Evolutionary conservation across 2,797 vertebrate genomes (phyloP).

Genomic region (Bradypodion pumilum): DNA sequence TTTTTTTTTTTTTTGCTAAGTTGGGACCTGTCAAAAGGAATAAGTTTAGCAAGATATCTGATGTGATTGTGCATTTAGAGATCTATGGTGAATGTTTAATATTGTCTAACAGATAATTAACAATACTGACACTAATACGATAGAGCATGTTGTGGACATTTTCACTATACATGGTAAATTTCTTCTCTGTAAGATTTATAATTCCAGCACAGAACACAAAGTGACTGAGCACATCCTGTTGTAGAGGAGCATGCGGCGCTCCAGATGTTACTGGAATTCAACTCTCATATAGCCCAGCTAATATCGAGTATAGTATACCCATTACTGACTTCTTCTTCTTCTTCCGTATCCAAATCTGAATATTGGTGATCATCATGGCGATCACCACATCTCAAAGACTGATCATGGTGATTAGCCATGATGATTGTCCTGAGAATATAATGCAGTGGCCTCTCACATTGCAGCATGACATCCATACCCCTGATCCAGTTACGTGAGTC

Average conservation of each 20-base stretch:
- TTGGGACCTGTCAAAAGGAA: background rate
- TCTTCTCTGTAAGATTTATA: too few species aligned
- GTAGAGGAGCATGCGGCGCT: background rate
- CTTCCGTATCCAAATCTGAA: too few species aligned
- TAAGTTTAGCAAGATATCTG: background rate
- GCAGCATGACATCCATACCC: too few species aligned
- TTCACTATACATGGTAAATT: background rate
- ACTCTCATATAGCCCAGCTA: background rate
- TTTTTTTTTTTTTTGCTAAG: background rate
- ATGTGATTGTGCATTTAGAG: background rate
- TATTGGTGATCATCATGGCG: too few species aligned
- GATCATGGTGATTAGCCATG: too few species aligned
- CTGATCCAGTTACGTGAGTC: too few species aligned
- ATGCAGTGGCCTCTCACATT: too few species aligned
- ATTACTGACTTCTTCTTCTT: background rate
- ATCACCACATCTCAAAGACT: too few species aligned
- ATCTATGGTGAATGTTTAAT: background rate
- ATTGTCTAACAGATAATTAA: background rate
- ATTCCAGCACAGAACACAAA: background rate
- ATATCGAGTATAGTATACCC: background rate
- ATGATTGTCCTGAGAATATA: too few species aligned
- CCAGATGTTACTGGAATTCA: background rate
- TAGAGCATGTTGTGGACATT: background rate
- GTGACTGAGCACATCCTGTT: background rate
- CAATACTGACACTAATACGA: too few species aligned